These are phyloP conservation scores for Syngnathus floridae DNA, from an alignment of 2,113 vertebrate species.

Conservation along the genomic window DNA sequence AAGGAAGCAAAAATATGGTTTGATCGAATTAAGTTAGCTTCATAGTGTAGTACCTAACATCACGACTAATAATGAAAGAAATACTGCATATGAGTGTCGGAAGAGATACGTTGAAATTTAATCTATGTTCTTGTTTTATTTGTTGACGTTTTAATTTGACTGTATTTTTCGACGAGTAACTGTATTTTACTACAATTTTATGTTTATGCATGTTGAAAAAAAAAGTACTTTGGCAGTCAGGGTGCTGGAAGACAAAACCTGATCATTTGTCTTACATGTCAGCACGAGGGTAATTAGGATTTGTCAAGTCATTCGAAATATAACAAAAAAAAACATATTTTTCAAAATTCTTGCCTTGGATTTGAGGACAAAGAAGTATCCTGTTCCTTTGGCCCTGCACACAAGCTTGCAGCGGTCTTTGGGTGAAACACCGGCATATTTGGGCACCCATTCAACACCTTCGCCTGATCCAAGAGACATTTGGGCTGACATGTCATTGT, in stretches of 20 bases:
- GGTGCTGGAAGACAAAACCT: not conserved
- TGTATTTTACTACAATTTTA: too few species aligned
- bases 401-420: constrained; percentile 97
- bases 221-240: not conserved
- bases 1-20: too few species aligned
- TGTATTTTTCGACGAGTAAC: too few species aligned
- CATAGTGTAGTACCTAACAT: too few species aligned
- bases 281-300: not conserved
- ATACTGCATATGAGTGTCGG: too few species aligned
- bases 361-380: constrained; percentile 93
- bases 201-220: too few species aligned
- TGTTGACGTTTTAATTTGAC: too few species aligned
- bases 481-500: constrained; percentile 91
- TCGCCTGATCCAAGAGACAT: constrained; percentile 80
- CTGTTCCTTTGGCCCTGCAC: constrained; percentile 90
- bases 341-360: constrained; percentile 79
- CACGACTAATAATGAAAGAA: too few species aligned
- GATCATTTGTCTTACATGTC: constrained; percentile 11
- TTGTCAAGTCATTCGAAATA: not conserved
- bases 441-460: constrained; percentile 84
- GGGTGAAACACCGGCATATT: constrained; percentile 91
- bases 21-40: too few species aligned
- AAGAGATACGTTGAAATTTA: too few species aligned
- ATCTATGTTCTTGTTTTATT: too few species aligned
- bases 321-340: too few species aligned